Conservation (phyloP, 2,113 vertebrate genomes). For the Apus apus region DNA sequence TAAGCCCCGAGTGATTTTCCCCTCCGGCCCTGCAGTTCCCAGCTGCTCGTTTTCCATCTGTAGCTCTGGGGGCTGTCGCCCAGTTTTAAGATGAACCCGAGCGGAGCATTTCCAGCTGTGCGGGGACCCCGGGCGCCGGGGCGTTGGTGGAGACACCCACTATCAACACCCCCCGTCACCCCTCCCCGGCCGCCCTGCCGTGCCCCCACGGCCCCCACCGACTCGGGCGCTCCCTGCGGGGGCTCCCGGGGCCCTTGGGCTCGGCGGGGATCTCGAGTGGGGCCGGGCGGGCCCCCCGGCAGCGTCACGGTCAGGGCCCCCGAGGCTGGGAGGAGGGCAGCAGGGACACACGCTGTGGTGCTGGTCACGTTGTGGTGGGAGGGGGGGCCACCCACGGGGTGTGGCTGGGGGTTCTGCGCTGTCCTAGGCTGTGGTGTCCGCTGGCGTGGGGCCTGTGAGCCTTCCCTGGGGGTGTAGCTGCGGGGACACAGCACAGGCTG, state of each 20-base stretch:
- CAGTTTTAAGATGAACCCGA: neutral
- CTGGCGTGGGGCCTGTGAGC: neutral
- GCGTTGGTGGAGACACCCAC: neutral
- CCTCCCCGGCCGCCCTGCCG: neutral
- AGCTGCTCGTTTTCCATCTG: neutral
- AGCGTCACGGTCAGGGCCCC: neutral
- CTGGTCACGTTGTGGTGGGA: rapidly evolving
- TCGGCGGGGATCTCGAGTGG: neutral
- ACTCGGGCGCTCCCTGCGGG: too few species aligned
- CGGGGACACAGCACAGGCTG: neutral
- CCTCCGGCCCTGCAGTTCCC: neutral
- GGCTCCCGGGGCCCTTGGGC: too few species aligned
- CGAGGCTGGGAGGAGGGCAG: neutral
- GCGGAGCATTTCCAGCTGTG: neutral
- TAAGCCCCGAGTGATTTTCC: neutral
- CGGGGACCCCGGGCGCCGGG: neutral
- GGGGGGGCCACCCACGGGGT: neutral
- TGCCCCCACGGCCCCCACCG: too few species aligned
- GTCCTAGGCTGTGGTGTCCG: rapidly evolving
- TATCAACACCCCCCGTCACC: neutral
- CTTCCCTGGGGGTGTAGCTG: neutral
- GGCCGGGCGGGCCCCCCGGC: neutral
- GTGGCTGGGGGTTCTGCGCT: rapidly evolving
- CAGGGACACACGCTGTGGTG: neutral
- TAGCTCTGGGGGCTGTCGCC: neutral